These are phyloP conservation scores for Drosophila pseudotalamancana DNA, from an alignment of 2,888 invertebrate genomes.

Conservation along the genomic window DNA sequence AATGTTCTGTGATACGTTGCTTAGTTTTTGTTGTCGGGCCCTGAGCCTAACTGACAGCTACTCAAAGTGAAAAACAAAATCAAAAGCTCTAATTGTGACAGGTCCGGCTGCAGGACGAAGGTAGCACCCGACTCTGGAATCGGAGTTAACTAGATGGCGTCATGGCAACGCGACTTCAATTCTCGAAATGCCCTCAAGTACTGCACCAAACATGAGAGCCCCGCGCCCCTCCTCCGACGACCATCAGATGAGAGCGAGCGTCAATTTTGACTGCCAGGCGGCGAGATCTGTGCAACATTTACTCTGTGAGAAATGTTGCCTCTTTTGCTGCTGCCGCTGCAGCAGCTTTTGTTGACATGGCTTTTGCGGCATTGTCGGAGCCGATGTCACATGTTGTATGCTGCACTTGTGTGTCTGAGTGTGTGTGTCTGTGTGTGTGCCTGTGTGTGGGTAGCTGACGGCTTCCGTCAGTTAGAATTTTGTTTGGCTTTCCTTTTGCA, in stretches of 20 bases:
- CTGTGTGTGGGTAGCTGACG: constrained; percentile 58
- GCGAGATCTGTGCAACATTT: constrained; percentile 29
- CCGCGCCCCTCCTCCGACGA: neutral
- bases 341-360: constrained; percentile 70
- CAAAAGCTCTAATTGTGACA: constrained; percentile 56
- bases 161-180: neutral
- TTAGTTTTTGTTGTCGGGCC: neutral
- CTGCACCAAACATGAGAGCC: neutral
- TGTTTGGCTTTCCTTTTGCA: constrained; percentile 50
- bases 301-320: constrained; percentile 1
- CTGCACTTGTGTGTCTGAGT: constrained; percentile 40
- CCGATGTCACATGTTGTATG: constrained; percentile 70
- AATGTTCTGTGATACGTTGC: constrained; percentile 6
- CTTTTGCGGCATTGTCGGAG: constrained; percentile 72
- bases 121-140: neutral
- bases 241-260: constrained; percentile 43
- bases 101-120: constrained; percentile 5
- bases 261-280: constrained; percentile 44
- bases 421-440: constrained; percentile 34
- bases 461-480: constrained; percentile 68
- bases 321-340: constrained; percentile 35
- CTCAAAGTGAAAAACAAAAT: constrained; percentile 62
- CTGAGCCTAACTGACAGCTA: constrained; percentile 32
- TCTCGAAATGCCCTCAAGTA: neutral
- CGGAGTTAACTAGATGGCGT: constrained; percentile 1